Evolutionary conservation across 2,113 vertebrate species (phyloP), one percentile per base, ranked within the genome.

Genomic region (Rallus limicola): DNA sequence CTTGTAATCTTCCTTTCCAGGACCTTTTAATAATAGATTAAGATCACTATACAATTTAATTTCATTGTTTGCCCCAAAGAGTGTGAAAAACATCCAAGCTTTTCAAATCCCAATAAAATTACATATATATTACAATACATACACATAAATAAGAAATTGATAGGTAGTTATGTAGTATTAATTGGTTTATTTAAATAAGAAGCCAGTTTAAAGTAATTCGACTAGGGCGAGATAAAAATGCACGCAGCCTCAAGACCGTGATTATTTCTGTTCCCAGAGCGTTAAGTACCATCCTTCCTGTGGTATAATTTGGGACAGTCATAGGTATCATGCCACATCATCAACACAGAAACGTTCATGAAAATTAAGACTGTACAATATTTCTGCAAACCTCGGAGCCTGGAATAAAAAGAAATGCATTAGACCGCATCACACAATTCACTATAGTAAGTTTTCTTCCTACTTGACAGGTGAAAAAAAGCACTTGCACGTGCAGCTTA

Each of bases 391-490:
- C 65, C 76, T 97, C 67, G 82, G 58, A 95, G 79, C 65, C 40
- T 80, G 67, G 86, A 88, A 90, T 82, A 92, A 96, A 93, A 95
- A 96, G 92, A 96, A 95, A 91, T 97, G 20, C 97, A 97, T 96
- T 90, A 96, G 96, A 90, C 93, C 80, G 91, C 78, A 95, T 88
- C 90, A 68, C 93, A 95, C 97, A 97, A 95, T 97, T 96, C 97
- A 97, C 92, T 92, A 90, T 91, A 88, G 89, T 90, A 93, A 98
- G 96, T 97, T 97, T 95, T 97, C 95, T 97, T 97, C 97, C 97
- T 91, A 93, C 95, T 98, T 98, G 98, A 98, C 99, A 99, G 99
- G 99, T 99, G 98, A 98, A 98, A 98, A 98, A 98, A 98, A 98
- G 96, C 98, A 97, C 97, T 98, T 98, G 97, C 99, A 99, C 98